phyloP scores from a whole-genome alignment of 1,140 invertebrate species.

The Trichonephila clavata region DNA sequence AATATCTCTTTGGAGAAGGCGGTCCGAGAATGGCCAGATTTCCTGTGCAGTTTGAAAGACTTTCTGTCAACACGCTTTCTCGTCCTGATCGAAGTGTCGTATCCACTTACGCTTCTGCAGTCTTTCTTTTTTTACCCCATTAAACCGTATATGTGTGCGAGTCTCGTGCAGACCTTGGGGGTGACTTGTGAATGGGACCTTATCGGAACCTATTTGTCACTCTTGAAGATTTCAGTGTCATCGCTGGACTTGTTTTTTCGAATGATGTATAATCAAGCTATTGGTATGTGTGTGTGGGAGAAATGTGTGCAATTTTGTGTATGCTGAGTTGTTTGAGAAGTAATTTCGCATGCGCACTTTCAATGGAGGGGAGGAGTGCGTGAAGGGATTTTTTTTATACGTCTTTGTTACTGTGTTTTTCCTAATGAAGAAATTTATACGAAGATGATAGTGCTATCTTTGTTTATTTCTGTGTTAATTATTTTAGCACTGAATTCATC shows the following conservation, averaged over 20 bases:
- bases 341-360: too few species aligned
- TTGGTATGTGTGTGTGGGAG: constrained; percentile 12
- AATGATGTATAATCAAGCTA: not conserved
- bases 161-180: not conserved
- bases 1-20: too few species aligned
- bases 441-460: too few species aligned
- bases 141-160: not conserved
- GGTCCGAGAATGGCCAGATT: too few species aligned
- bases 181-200: constrained; percentile 9
- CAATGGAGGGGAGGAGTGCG: too few species aligned
- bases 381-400: too few species aligned
- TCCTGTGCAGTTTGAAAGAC: too few species aligned
- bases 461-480: too few species aligned
- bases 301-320: not conserved
- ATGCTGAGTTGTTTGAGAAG: not conserved
- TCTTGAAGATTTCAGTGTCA: not conserved
- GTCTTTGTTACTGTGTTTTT: too few species aligned
- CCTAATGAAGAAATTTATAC: too few species aligned
- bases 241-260: not conserved
- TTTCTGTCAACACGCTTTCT: not conserved
- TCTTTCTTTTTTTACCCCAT: not conserved
- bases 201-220: not conserved
- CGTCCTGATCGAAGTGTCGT: not conserved
- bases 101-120: not conserved
- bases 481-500: too few species aligned